phyloP scores from a whole-genome alignment of 2,797 vertebrate species.

The Scyliorhinus canicula region DNA sequence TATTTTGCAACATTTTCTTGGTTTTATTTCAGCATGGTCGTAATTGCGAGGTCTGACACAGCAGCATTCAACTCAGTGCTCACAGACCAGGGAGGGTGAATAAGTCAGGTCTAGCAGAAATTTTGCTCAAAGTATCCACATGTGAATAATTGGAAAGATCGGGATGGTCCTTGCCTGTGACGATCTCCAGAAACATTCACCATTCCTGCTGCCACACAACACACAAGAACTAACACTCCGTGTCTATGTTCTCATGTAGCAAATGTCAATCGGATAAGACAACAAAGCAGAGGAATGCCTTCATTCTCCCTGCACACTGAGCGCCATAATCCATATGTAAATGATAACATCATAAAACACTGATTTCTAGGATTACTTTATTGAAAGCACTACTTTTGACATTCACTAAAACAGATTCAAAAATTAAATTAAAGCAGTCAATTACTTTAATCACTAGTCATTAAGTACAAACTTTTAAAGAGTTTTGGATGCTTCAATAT shows the following conservation, averaged over 20 bases:
- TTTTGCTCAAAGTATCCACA: not conserved
- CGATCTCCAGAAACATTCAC: not conserved
- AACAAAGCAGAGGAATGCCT: not conserved
- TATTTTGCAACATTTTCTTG: too few relatives aligned
- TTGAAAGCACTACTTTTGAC: not conserved
- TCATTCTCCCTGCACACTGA: not conserved
- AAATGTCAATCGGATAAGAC: not conserved
- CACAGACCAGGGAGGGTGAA: not conserved
- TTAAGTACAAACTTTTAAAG: not conserved
- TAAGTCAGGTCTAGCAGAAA: not conserved
- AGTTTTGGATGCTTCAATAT: not conserved
- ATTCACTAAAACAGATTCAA: not conserved
- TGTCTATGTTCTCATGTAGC: not conserved
- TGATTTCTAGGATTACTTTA: not conserved
- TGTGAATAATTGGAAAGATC: not conserved
- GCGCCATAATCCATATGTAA: not conserved
- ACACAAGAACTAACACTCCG: not conserved
- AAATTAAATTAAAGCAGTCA: constrained; percentile 5
- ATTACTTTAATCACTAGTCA: not conserved
- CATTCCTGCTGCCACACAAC: not conserved
- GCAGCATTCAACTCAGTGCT: not conserved
- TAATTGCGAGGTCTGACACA: not conserved
- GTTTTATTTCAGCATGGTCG: not conserved
- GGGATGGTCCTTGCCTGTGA: not conserved
- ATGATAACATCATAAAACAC: not conserved